phyloP scores from a whole-genome alignment of 2,797 vertebrate genomes.

The Sciurus carolinensis region DNA sequence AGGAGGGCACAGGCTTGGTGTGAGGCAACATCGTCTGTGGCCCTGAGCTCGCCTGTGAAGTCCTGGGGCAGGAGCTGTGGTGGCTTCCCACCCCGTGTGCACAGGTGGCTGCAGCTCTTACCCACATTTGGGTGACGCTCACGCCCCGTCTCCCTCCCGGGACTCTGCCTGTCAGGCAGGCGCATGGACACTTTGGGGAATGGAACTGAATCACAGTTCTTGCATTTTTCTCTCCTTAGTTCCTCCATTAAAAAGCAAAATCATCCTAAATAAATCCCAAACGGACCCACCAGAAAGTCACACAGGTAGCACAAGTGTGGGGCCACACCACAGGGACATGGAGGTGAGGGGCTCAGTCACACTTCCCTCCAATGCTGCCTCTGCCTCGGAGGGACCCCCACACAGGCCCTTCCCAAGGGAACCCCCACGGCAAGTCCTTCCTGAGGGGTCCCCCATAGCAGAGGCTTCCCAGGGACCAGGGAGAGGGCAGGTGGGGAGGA shows the following conservation, averaged over 20 bases:
- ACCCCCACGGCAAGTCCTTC: no score
- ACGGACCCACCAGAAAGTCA: background rate
- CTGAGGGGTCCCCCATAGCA: no score
- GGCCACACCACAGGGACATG: background rate
- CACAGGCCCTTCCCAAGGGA: no score
- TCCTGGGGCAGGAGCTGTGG: background rate
- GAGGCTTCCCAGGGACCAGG: no score
- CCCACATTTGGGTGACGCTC: background rate
- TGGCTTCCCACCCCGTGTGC: background rate
- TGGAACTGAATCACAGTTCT: background rate
- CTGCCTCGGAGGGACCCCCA: no score
- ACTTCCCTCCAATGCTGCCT: background rate
- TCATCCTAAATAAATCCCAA: background rate
- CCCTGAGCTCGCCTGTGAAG: no score
- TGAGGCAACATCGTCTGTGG: no score
- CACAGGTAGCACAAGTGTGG: background rate
- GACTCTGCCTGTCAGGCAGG: background rate
- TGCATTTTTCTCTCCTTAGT: no score
- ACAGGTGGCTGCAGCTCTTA: background rate
- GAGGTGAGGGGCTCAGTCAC: background rate
- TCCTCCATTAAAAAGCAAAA: background rate
- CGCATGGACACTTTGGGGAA: background rate
- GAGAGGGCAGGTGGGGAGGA: background rate
- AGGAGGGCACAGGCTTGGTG: no score
- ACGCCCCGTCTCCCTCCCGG: fast-evolving